Percentiles rank a stretch among this genome's conserved stretches.
Evolutionary conservation across 2,113 vertebrate genomes (phyloP).

Genomic region (Cyrtonyx montezumae): DNA sequence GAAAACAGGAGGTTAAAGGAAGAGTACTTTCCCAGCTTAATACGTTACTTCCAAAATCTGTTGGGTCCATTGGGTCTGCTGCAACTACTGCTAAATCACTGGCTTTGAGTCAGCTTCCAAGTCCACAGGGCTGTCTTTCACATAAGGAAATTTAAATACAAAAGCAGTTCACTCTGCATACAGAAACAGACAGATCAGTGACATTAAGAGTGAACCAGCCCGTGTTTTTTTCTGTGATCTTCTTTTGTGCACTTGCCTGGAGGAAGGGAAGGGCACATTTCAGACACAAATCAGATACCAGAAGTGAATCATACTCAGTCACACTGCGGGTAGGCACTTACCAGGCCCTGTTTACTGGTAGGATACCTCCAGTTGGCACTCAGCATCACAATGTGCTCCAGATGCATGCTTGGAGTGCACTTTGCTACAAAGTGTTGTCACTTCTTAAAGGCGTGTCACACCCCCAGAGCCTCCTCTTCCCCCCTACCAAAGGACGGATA

Average conservation of each 20-base stretch:
- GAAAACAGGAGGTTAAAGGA: fast-evolving
- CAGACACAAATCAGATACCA: conserved; percentile 18
- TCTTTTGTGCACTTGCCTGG: not conserved
- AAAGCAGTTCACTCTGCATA: not conserved
- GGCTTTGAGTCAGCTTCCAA: not conserved
- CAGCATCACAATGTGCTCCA: not conserved
- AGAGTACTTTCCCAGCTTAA: not conserved
- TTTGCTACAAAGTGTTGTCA: not conserved
- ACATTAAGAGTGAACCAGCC: not conserved
- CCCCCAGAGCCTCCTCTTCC: not conserved
- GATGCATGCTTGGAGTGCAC: not conserved
- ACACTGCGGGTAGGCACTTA: conserved; percentile 29
- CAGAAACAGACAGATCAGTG: not conserved
- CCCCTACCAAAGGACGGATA: not conserved
- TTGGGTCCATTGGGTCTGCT: not conserved
- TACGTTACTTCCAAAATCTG: not conserved
- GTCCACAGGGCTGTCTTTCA: not conserved
- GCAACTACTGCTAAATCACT: not conserved
- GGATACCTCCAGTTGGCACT: not conserved
- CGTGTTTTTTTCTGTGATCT: not conserved
- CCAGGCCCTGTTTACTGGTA: conserved; percentile 11
- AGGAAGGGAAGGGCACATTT: conserved; percentile 14
- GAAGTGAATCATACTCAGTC: conserved; percentile 19
- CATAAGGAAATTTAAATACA: not conserved
- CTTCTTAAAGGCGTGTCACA: not conserved